phyloP scores from a whole-genome alignment of 2,113 vertebrate genomes.

The Ciconia boyciana region DNA sequence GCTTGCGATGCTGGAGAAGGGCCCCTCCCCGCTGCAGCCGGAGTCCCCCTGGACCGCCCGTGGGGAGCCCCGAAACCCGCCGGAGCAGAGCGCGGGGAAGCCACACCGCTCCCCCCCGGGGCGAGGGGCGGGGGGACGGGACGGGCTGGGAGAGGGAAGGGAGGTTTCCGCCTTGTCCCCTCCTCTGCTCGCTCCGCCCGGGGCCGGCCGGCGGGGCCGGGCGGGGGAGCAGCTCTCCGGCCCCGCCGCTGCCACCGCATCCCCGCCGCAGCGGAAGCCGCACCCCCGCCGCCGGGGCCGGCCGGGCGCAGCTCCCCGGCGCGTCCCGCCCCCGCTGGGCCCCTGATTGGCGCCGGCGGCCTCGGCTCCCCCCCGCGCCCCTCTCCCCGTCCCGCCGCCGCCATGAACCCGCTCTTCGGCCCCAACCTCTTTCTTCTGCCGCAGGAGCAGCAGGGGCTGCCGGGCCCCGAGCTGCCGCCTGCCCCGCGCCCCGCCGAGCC shows the following conservation, averaged over 20 bases:
- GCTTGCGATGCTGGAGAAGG: neutral
- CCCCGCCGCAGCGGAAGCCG: neutral
- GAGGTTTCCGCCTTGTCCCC: neutral
- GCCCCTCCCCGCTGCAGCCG: neutral
- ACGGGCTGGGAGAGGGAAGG: neutral
- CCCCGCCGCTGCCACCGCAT: neutral
- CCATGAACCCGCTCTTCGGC: constrained; percentile 91
- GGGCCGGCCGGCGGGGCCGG: neutral
- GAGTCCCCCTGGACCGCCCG: neutral
- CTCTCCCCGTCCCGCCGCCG: constrained; percentile 35
- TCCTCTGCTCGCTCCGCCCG: neutral
- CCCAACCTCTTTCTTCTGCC: constrained; percentile 79
- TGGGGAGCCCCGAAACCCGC: neutral
- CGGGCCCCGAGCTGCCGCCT: constrained; percentile 21
- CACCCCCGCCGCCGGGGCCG: neutral
- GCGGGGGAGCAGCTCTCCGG: neutral
- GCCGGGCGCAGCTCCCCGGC: neutral
- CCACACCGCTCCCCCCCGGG: neutral
- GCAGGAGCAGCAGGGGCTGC: constrained; percentile 75
- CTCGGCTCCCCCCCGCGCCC: neutral
- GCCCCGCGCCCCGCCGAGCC: constrained; percentile 43
- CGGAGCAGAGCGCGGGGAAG: neutral
- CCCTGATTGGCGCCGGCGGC: neutral
- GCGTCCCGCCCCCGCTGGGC: neutral
- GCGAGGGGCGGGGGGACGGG: neutral